Base-by-base conservation (phyloP, 2,797 vertebrate genomes). In the Syndactyla subalaris region DNA sequence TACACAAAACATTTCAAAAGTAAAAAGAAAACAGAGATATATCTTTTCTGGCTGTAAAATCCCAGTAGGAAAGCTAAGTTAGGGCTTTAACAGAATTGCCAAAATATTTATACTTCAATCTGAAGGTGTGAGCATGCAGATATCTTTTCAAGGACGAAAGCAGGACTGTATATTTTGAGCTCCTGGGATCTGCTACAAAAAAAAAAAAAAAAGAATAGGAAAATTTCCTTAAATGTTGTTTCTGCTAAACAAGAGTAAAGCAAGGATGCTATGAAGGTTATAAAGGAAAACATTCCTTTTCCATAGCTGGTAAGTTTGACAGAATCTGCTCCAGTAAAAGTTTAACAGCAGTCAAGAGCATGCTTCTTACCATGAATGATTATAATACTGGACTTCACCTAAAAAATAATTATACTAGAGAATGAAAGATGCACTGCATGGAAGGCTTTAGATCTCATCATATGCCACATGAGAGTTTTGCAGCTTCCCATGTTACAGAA, bases 51-150 rank as follows among this genome's bases (percentile, higher is more conserved):
- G 7, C 34, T 75, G 46, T 41, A 77, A 92, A 93, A 88, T 92
- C 61, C 30, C 75, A 91, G 34, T 36, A 80, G 84, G 57, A 91
- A 87, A 82, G 8, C 17, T n/a, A 65, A 91, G 21, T 46, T 46
- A 67, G 24, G 12, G 10, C 26, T 82, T 93, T 87, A 89, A 61
- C 19, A 80, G 63, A 71, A 43, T 20, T 74, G 63, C 41, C 75
- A 94, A 91, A 96, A 87, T 83, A 94, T 91, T 91, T 94, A 48
- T 79, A 34, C 39, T 96, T 91, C 84, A 80, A 8, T 79, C 22
- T 55, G 84, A 85, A 92, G 41, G 51, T 87, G 88, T 82, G 75
- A 89, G 85, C 49, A 30, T 30, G 38, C 12, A 76, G 68, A 67
- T 87, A 39, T 16, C 43, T 85, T 92, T 85, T 57, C 75, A 93